A percentile compares a stretch with the other conserved stretches of the same genome.
Evolutionary conservation across 1,140 invertebrate species (phyloP).

Genomic region (Drosophila parvula): DNA sequence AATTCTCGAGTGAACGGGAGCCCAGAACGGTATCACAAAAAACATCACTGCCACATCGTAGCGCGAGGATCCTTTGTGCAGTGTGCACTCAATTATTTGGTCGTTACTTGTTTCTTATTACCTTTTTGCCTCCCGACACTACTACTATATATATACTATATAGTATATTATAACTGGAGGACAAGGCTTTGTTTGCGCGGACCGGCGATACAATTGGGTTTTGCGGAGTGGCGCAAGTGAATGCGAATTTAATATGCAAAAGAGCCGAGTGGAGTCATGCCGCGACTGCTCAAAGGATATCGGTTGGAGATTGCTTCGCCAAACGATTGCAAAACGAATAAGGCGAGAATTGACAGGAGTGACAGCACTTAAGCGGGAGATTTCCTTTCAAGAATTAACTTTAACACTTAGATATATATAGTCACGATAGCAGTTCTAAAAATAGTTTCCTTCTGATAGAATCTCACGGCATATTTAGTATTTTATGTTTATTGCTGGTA

Average conservation of each 20-base stretch:
- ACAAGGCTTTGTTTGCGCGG: slow-evolving; percentile 36
- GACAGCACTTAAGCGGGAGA: background rate
- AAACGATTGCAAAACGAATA: background rate
- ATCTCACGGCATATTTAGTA: too few species aligned
- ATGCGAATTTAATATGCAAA: slow-evolving; percentile 64
- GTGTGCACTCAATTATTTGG: slow-evolving; percentile 73
- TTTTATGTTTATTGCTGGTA: too few species aligned
- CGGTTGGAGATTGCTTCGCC: slow-evolving; percentile 1
- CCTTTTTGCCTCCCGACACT: slow-evolving; percentile 35
- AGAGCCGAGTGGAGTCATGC: background rate
- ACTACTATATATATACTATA: too few species aligned
- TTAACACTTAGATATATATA: background rate
- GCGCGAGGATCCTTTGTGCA: slow-evolving; percentile 65
- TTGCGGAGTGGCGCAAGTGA: slow-evolving; percentile 54
- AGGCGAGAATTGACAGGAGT: background rate
- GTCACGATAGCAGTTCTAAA: too few species aligned
- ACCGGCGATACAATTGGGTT: slow-evolving; percentile 52
- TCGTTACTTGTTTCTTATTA: slow-evolving; percentile 66
- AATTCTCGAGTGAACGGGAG: background rate
- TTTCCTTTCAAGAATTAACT: background rate
- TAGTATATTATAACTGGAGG: slow-evolving; percentile 47
- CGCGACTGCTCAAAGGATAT: slow-evolving; percentile 18
- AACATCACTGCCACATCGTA: slow-evolving; percentile 27
- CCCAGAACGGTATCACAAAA: slow-evolving; percentile 27
- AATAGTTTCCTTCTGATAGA: too few species aligned